Conservation (phyloP, 2,113 vertebrate species). For the Raja brachyura region DNA sequence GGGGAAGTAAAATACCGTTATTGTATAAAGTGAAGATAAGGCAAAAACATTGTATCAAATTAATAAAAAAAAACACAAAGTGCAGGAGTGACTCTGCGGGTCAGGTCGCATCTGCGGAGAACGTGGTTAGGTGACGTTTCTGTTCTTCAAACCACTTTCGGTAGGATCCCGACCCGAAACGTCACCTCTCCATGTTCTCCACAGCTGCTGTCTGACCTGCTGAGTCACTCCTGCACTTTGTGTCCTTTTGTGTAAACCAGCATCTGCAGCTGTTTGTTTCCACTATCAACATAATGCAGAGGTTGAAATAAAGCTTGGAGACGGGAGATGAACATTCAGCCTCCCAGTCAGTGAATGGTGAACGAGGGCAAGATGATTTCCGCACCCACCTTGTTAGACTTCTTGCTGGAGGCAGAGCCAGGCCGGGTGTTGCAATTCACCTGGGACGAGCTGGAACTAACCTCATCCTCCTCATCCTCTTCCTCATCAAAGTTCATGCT, state of each 20-base stretch:
- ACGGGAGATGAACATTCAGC: neutral
- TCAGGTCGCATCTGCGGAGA: too few relatives aligned
- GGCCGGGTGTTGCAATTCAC: constrained; percentile 91
- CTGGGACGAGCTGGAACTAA: constrained; percentile 94
- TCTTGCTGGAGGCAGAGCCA: constrained; percentile 89
- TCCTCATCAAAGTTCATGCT: constrained; percentile 98
- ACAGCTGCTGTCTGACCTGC: too few relatives aligned
- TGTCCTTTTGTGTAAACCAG: too few relatives aligned
- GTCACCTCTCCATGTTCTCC: too few relatives aligned
- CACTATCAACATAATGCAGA: neutral
- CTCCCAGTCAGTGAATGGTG: neutral
- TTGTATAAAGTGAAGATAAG: neutral
- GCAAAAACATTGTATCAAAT: neutral
- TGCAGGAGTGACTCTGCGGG: too few relatives aligned
- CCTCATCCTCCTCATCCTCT: constrained; percentile 89
- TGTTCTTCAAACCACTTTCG: too few relatives aligned
- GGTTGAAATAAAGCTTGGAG: neutral
- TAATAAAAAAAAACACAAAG: neutral
- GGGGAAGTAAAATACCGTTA: neutral
- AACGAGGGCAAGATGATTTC: neutral
- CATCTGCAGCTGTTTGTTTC: too few relatives aligned
- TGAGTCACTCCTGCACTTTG: too few relatives aligned
- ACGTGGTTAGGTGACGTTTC: too few relatives aligned
- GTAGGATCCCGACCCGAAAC: too few relatives aligned
- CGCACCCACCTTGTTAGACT: constrained; percentile 73